phyloP scores from a whole-genome alignment of 2,797 vertebrate species.

The Artibeus lituratus region DNA sequence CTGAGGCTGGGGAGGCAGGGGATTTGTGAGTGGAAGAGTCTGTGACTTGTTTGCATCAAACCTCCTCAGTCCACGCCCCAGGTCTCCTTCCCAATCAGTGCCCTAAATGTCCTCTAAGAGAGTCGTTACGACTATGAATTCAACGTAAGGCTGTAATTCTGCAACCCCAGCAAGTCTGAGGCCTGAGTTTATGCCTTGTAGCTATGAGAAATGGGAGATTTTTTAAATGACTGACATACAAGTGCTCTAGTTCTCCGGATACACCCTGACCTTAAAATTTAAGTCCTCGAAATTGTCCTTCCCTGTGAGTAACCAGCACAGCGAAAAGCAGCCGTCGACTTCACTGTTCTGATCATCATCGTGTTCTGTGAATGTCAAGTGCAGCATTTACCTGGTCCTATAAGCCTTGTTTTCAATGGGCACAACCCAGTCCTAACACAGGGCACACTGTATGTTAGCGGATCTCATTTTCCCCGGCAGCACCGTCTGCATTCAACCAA shows the following conservation, averaged over 20 bases:
- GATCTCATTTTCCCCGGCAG: background rate
- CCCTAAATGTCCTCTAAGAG: background rate
- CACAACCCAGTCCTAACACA: too few species aligned
- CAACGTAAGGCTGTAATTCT: background rate
- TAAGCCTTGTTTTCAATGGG: background rate
- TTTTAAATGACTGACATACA: background rate
- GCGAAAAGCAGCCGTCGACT: background rate
- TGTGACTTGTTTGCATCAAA: background rate
- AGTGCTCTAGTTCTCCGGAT: background rate
- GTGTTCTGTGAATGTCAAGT: background rate
- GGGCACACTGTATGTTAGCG: fast-evolving
- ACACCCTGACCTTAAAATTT: background rate
- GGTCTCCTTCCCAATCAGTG: background rate
- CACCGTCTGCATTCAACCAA: background rate
- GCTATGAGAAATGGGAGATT: background rate
- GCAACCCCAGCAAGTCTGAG: background rate
- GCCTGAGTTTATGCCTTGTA: background rate
- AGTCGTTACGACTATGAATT: background rate
- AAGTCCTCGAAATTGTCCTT: background rate
- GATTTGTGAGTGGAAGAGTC: background rate
- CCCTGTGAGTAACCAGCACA: background rate
- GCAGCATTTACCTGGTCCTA: background rate
- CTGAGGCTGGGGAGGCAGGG: background rate
- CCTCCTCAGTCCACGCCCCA: background rate
- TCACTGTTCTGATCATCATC: background rate